Percentiles rank a stretch among this genome's conserved stretches.
Conservation (phyloP, 2,113 vertebrate genomes). For the Anolis carolinensis region DNA sequence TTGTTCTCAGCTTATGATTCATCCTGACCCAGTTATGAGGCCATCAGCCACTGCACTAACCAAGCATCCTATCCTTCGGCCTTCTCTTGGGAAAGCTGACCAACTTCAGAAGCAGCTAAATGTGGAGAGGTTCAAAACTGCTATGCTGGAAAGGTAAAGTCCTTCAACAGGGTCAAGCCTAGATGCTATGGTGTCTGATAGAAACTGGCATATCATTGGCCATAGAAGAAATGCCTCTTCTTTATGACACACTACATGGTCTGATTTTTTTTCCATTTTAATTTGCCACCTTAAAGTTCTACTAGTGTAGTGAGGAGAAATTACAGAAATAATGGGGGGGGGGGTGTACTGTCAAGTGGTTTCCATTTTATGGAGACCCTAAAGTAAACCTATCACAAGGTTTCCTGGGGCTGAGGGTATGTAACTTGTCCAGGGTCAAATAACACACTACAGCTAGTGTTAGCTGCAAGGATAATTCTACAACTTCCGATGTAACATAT, state of each 20-base stretch:
- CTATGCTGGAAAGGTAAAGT: slow-evolving; percentile 89
- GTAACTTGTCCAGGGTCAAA: no score
- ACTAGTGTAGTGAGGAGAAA: not conserved
- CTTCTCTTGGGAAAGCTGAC: slow-evolving; percentile 78
- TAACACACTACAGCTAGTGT: not conserved
- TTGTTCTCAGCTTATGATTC: slow-evolving; percentile 80
- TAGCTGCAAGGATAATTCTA: not conserved
- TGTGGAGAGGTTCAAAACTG: slow-evolving; percentile 90
- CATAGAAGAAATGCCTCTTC: not conserved
- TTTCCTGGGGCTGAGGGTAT: no score
- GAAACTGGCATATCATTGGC: not conserved
- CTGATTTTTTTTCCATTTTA: not conserved
- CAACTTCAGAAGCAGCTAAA: slow-evolving; percentile 88
- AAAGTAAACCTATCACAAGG: no score
- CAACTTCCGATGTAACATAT: no score
- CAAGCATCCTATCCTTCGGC: slow-evolving; percentile 80
- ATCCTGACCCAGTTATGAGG: slow-evolving; percentile 82
- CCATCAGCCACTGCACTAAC: slow-evolving; percentile 86
- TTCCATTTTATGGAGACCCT: not conserved
- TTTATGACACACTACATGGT: not conserved
- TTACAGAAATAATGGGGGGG: no score
- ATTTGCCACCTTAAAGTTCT: not conserved
- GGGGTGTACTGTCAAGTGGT: no score
- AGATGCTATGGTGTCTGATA: no score
- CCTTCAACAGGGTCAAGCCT: not conserved